Evolutionary conservation across 2,888 invertebrate species (phyloP).

Genomic region (Caenorhabditis japonica): DNA sequence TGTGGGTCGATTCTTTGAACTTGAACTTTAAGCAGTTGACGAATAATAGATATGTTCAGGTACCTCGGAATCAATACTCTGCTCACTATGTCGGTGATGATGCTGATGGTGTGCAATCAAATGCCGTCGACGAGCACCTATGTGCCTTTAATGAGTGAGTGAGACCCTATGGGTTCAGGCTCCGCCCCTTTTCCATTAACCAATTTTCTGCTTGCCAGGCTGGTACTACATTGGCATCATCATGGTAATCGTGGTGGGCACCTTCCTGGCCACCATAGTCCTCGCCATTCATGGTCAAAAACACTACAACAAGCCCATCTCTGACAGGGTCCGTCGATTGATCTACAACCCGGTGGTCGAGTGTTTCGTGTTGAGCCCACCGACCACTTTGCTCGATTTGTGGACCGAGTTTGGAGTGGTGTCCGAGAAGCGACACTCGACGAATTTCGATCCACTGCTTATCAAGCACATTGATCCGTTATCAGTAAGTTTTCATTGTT

Average conservation of each 20-base stretch:
- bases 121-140: constrained; percentile 80
- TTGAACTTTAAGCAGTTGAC: background rate
- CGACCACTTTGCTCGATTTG: constrained; percentile 69
- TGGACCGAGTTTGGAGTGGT: constrained; percentile 76
- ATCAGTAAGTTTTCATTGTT: constrained; percentile 51
- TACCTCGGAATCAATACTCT: constrained; percentile 71
- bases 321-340: constrained; percentile 36
- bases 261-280: constrained; percentile 79
- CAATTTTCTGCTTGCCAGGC: too few relatives aligned
- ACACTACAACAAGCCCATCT: constrained; percentile 59
- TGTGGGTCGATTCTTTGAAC: constrained; percentile 42
- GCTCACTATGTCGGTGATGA: constrained; percentile 79
- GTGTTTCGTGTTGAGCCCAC: constrained; percentile 59
- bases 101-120: constrained; percentile 79
- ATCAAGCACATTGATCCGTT: constrained; percentile 60
- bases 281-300: constrained; percentile 72
- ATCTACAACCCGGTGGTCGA: constrained; percentile 58
- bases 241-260: constrained; percentile 79
- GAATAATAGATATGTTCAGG: constrained; percentile 27
- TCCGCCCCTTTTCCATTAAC: too few relatives aligned
- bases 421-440: constrained; percentile 61
- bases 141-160: constrained; percentile 79
- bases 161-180: too few relatives aligned
- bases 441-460: constrained; percentile 64
- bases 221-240: constrained; percentile 80